Evolutionary conservation across 2,888 invertebrate genomes (phyloP), one percentile per base, ranked within the genome.

Genomic region (Limenitis camilla): DNA sequence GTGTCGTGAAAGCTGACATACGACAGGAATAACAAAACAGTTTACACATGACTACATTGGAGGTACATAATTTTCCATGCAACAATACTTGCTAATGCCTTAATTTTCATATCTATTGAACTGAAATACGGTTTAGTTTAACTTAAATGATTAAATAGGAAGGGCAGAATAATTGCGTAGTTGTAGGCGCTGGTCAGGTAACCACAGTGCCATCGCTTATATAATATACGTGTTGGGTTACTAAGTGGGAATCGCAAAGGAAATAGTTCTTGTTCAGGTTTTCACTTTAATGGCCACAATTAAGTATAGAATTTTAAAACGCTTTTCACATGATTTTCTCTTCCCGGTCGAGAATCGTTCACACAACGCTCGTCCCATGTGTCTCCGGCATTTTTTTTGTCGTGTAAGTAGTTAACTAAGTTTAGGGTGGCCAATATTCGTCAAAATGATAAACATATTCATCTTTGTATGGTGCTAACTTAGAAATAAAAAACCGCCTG

Each of bases 331-430:
- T 45, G 47, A 48, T 59, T 59, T 58, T 59, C 61, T 59, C 60
- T 61, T 60, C 61, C 60, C 59, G 61, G 58, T 59, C 58, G 56
- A 49, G 57, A 54, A 52, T 51, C 36, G 38, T 55, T 45, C 30
- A 36, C 32, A 47, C 48, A 40, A 49, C 41, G 52, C 44, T 29
- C 29, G 45, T 36, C 46, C 19, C 29, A 49, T 53, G 46, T 52
- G 38, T 42, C 35, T 11, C 35, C n/a, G 10, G 9, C 35, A 49
- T n/a, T 30, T 49, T 19, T 2, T 19, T 19, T 2, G 19, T 19
- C 19, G 19, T 2, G 19, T 19, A 19, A 19, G 19, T 19, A 3
- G n/a, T n/a, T n/a, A n/a, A n/a, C n/a, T n/a, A n/a, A n/a, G n/a
- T n/a, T n/a, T n/a, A n/a, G n/a, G n/a, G n/a, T n/a, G n/a, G n/a